Conservation (phyloP, 2,888 invertebrate species). For the Leptogaster cylindrica region DNA sequence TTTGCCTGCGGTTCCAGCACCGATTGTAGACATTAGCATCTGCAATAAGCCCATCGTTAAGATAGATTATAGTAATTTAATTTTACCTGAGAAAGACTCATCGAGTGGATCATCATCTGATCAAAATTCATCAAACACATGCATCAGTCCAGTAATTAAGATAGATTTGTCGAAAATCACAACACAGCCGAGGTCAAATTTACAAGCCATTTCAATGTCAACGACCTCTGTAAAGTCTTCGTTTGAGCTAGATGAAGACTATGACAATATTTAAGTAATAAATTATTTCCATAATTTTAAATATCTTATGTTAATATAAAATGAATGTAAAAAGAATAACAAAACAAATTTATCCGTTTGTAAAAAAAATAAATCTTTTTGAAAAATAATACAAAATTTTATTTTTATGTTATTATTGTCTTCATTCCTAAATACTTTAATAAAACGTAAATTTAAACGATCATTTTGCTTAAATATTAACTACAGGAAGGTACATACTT, state of each 20-base stretch:
- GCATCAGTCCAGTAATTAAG: constrained; percentile 58
- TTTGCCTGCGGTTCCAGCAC: constrained; percentile 56
- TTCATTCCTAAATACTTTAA: no score
- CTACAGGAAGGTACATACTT: no score
- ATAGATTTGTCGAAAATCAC: constrained; percentile 60
- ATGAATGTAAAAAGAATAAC: neutral
- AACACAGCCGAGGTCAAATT: constrained; percentile 46
- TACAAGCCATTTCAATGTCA: constrained; percentile 34
- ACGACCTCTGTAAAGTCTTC: constrained; percentile 24
- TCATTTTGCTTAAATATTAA: no score
- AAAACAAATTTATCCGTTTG: no score
- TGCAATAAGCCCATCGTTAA: constrained; percentile 60
- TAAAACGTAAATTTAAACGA: no score
- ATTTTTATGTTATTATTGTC: no score
- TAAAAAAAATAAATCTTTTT: no score
- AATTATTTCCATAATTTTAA: constrained; percentile 29
- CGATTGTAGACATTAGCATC: constrained; percentile 56
- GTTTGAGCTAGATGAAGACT: constrained; percentile 62
- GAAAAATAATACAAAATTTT: no score
- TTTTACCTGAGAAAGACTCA: constrained; percentile 49
- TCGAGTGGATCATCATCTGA: constrained; percentile 9
- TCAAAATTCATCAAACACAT: constrained; percentile 49
- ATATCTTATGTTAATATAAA: constrained; percentile 23
- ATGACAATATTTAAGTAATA: constrained; percentile 60
- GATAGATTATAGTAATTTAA: constrained; percentile 61